Percentiles rank a stretch among this genome's conserved stretches.
phyloP scores from a whole-genome alignment of 2,113 vertebrate genomes.

The Recurvirostra avosetta region DNA sequence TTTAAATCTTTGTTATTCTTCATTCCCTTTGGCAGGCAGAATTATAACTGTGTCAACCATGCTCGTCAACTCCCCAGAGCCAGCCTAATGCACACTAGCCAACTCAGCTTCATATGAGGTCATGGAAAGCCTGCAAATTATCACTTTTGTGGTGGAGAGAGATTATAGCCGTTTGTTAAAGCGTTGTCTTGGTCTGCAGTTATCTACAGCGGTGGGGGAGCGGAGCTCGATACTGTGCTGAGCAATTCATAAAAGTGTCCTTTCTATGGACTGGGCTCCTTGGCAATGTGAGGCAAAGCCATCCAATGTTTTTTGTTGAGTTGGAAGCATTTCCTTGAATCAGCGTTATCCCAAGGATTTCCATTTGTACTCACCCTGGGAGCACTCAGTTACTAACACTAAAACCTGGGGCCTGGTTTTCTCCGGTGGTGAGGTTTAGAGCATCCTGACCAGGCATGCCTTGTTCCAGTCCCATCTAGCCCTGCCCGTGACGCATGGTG shows the following conservation, averaged over 20 bases:
- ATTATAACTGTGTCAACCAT: constrained; percentile 22
- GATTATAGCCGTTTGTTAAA: neutral
- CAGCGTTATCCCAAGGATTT: neutral
- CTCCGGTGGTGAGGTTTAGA: neutral
- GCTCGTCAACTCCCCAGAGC: constrained; percentile 18
- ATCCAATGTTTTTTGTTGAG: neutral
- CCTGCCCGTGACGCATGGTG: accelerated
- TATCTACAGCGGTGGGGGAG: neutral
- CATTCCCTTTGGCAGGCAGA: constrained; percentile 3
- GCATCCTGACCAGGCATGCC: neutral
- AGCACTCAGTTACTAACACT: neutral
- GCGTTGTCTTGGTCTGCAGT: neutral
- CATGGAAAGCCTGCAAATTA: constrained; percentile 54
- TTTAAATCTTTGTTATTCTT: constrained; percentile 24
- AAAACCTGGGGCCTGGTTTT: neutral
- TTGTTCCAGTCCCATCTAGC: neutral
- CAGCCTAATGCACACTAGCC: constrained; percentile 4
- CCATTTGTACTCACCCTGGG: neutral
- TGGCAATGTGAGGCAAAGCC: neutral
- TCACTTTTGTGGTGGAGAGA: constrained; percentile 16
- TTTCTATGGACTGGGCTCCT: neutral
- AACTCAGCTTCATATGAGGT: constrained; percentile 44
- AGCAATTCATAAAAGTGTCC: neutral
- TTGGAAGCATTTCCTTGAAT: neutral
- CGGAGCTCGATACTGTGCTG: neutral